Base-by-base conservation (phyloP, 2,113 vertebrate genomes). In the Menidia beryllina region DNA sequence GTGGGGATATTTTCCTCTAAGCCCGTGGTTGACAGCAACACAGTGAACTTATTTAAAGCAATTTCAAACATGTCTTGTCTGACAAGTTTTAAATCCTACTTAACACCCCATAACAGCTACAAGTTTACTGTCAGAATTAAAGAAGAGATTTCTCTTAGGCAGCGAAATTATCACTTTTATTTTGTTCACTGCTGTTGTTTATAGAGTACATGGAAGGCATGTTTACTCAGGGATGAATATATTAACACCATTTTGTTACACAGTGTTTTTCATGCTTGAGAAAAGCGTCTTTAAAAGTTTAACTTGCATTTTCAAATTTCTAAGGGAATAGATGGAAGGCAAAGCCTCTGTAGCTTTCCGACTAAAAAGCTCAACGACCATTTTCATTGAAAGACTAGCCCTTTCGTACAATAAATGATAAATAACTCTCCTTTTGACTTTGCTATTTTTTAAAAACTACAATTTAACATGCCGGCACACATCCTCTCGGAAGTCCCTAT, bases 1-100 rank as follows among this genome's bases (percentile, higher is more conserved):
- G 93, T 93, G 79, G 88, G 89, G 92, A 93, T 93, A 89, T 93
- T 93, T 92, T 88, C 88, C 90, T 91, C 92, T 94, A 94, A 94
- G 93, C 94, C 90, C 83, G 92, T 83, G 89, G 91, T 92, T 94
- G 94, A 94, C 93, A 94, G 94, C 92, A 94, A 91, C 93, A 94
- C 93, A 94, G 92, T 94, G 90, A 93, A 93, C 93, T 94, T 94
- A 93, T 94, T 94, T 94, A 93, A 94, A 94, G 94, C 92, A 94
- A 94, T 94, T 94, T 94, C 93, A 94, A 94, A 94, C 94, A 94
- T 93, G 93, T 94, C 94, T 93, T 94, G 94, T 94, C 91, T 94
- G 94, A 94, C 94, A 94, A 94, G 93, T 94, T 94, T 93, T 94
- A 94, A 94, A 94, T 94, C 93, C 93, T 93, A 91, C 93, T 94